Evolutionary conservation across 2,113 vertebrate genomes (phyloP).

Genomic region (Gobius niger): DNA sequence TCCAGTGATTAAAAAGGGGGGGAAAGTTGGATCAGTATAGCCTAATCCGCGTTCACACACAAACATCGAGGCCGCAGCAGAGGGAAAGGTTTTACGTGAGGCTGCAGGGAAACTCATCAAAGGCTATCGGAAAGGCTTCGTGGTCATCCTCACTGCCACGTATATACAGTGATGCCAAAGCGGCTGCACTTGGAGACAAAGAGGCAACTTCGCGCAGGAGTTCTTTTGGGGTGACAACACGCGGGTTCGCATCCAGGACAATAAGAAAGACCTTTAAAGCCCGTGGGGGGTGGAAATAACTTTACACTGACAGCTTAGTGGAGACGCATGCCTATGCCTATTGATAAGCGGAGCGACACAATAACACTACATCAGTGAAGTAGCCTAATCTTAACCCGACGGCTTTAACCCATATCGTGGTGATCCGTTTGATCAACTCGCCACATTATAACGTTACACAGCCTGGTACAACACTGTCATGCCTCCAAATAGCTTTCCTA

Average conservation of each 20-base stretch:
- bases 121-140: slow-evolving; percentile 12
- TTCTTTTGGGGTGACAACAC: background rate
- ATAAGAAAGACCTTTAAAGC: background rate
- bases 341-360: background rate
- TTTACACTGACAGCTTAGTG: background rate
- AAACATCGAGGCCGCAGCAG: background rate
- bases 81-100: slow-evolving; percentile 2
- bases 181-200: slow-evolving; percentile 46
- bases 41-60: background rate
- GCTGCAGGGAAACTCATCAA: slow-evolving; percentile 16
- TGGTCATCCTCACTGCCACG: slow-evolving; percentile 63
- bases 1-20: background rate
- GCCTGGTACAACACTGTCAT: background rate
- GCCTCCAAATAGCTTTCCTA: background rate
- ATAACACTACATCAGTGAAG: background rate
- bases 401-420: background rate
- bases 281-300: background rate
- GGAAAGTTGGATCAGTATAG: background rate
- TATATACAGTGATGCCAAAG: slow-evolving; percentile 60
- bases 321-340: background rate
- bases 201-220: slow-evolving; percentile 30
- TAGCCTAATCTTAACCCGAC: background rate
- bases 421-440: too few relatives aligned
- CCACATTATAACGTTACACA: background rate
- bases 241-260: background rate